phyloP scores from a whole-genome alignment of 2,797 vertebrate species.

The Schizopygopsis pylzovi region DNA sequence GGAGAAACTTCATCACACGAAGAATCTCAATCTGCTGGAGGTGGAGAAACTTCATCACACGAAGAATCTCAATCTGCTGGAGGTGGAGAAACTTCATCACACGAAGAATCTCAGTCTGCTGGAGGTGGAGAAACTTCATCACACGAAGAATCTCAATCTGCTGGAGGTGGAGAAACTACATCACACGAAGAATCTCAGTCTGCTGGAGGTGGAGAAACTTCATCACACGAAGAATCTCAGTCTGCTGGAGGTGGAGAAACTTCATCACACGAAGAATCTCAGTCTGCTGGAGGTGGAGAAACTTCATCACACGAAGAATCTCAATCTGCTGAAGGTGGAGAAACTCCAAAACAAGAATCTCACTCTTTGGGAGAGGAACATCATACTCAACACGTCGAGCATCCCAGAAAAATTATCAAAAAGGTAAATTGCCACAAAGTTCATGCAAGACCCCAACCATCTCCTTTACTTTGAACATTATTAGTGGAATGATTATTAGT shows the following conservation, averaged over 20 bases:
- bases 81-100: no score
- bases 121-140: neutral
- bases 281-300: neutral
- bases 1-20: no score
- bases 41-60: no score
- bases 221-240: neutral
- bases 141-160: no score
- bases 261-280: no score
- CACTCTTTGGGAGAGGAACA: neutral
- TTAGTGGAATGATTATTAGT: neutral
- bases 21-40: no score
- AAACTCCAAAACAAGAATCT: neutral
- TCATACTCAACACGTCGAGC: neutral
- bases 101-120: neutral
- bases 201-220: no score
- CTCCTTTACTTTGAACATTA: conserved; percentile 14
- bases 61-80: no score
- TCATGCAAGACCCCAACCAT: neutral
- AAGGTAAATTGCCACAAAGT: neutral
- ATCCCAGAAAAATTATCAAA: neutral
- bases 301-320: no score
- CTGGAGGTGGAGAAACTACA: no score
- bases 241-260: no score
- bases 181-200: neutral
- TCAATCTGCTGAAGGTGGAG: no score